phyloP scores from a whole-genome alignment of 2,797 vertebrate genomes.

The Gallirallus australis region DNA sequence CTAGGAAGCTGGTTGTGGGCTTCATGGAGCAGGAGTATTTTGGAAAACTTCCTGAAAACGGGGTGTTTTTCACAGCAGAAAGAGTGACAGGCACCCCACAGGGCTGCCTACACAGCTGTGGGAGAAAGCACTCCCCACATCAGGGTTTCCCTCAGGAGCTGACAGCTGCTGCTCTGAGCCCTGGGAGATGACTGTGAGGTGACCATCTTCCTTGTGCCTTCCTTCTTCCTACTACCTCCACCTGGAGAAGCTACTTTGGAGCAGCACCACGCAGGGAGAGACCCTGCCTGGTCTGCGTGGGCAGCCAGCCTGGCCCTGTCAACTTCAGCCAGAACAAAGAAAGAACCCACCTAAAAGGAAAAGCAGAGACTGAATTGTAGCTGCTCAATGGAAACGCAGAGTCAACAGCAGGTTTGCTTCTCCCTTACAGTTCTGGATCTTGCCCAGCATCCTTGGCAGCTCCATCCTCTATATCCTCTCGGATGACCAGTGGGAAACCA shows the following conservation, averaged over 20 bases:
- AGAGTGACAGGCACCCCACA: neutral
- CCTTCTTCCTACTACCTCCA: neutral
- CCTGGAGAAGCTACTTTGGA: conserved; percentile 2
- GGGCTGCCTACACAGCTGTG: neutral
- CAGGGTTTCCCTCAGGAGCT: neutral
- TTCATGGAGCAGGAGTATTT: neutral
- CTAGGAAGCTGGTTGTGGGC: neutral
- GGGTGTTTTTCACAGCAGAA: neutral
- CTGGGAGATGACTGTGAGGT: neutral
- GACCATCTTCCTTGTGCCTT: neutral
- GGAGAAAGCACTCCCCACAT: neutral
- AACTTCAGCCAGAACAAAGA: neutral
- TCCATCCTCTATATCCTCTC: conserved; percentile 91
- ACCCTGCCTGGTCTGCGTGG: accelerated
- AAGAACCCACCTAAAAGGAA: neutral
- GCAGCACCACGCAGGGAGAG: neutral
- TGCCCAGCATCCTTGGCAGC: conserved; percentile 93
- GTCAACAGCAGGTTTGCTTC: neutral
- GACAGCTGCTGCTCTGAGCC: neutral
- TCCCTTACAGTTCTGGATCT: conserved; percentile 87
- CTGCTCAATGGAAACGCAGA: neutral
- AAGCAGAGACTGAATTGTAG: neutral
- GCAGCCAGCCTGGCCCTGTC: neutral
- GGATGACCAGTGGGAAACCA: conserved; percentile 89
- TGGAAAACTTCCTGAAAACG: neutral